Conservation (phyloP, 2,113 vertebrate genomes). For the Caloenas nicobarica region DNA sequence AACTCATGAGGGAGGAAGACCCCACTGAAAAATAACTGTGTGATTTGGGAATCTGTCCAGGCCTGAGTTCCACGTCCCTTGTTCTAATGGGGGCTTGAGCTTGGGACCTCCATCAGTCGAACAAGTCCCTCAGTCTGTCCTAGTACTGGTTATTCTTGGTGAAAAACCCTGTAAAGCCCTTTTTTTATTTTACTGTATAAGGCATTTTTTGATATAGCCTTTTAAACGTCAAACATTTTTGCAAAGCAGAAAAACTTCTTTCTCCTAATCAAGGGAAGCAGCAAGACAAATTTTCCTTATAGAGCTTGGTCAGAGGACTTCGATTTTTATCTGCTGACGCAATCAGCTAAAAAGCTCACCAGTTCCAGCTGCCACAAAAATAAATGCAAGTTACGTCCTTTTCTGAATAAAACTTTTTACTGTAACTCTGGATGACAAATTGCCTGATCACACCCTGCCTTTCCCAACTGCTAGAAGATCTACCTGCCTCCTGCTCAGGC, state of each 20-base stretch:
- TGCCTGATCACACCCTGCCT: background rate
- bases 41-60: background rate
- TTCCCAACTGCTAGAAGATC: background rate
- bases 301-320: background rate
- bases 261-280: background rate
- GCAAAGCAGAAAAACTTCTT: background rate
- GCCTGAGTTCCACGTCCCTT: background rate
- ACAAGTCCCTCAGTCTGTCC: background rate
- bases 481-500: background rate
- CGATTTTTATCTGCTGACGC: background rate
- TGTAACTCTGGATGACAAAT: background rate
- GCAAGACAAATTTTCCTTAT: background rate
- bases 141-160: background rate
- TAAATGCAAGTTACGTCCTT: background rate
- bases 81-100: background rate
- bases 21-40: background rate
- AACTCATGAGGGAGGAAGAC: background rate
- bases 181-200: background rate
- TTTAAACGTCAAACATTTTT: slow-evolving; percentile 28
- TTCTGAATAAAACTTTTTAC: background rate
- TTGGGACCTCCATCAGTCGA: background rate
- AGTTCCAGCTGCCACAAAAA: background rate
- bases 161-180: background rate
- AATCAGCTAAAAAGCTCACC: background rate
- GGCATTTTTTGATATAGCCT: background rate